phyloP scores from a whole-genome alignment of 2,888 invertebrate genomes.

The Agrotis exclamationis region DNA sequence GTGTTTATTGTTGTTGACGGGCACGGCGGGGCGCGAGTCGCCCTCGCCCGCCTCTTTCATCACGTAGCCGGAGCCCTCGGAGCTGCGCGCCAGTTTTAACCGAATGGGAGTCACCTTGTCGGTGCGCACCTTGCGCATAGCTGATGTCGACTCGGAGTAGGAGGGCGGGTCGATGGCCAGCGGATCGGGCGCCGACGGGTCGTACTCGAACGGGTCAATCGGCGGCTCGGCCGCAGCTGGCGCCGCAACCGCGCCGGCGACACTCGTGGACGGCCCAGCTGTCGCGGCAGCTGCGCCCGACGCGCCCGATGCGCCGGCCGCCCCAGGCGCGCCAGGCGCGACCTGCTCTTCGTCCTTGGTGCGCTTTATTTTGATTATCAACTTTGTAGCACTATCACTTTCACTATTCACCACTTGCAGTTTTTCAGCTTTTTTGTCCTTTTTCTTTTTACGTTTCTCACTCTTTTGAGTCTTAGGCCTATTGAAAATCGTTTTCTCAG shows the following conservation, averaged over 20 bases:
- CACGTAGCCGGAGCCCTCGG: constrained; percentile 94
- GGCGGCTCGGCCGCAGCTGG: constrained; percentile 76
- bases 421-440: constrained; percentile 91
- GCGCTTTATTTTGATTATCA: constrained; percentile 94
- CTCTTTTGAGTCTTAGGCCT: constrained; percentile 82
- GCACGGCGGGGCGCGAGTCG: constrained; percentile 66
- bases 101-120: constrained; percentile 95
- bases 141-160: constrained; percentile 81
- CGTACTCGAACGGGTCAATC: constrained; percentile 87
- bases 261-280: constrained; percentile 12
- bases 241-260: background rate
- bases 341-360: constrained; percentile 76
- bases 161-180: constrained; percentile 83
- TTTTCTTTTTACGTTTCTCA: constrained; percentile 87
- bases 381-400: constrained; percentile 93
- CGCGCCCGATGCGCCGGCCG: constrained; percentile 74
- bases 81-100: constrained; percentile 95
- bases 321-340: background rate
- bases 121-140: constrained; percentile 91
- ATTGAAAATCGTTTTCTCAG: constrained; percentile 90
- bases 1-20: constrained; percentile 94
- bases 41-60: constrained; percentile 87
- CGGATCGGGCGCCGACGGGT: constrained; percentile 86
- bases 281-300: constrained; percentile 60
- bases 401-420: constrained; percentile 85